Conservation (phyloP, 2,888 invertebrate species). For the Branchinecta sandiegonensis region DNA sequence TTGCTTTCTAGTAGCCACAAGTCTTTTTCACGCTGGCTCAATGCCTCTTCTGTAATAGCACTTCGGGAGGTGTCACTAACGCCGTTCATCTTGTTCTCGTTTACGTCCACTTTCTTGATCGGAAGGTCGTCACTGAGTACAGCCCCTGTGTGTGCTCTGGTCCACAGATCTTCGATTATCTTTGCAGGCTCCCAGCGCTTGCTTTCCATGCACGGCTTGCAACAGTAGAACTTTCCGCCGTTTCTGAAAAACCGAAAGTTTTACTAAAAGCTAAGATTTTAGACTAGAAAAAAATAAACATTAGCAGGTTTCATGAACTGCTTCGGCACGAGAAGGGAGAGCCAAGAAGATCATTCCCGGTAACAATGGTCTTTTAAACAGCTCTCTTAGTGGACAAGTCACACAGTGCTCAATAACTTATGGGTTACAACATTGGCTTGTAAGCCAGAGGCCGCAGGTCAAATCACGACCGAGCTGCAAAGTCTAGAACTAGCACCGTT, state of each 20-base stretch:
- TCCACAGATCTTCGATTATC: conserved; percentile 5
- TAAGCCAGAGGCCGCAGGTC: no score
- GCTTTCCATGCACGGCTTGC: conserved; percentile 9
- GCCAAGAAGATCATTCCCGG: no score
- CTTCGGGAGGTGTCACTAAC: background rate
- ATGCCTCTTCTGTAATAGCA: background rate
- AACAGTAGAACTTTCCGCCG: conserved; percentile 1
- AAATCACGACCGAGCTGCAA: no score
- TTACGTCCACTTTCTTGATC: background rate
- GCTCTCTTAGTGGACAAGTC: no score
- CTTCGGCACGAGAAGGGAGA: no score
- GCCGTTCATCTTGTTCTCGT: conserved; percentile 5
- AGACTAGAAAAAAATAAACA: no score
- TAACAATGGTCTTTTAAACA: no score
- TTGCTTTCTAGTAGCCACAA: background rate
- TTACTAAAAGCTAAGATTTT: no score
- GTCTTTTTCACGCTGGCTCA: conserved; percentile 10
- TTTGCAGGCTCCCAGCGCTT: background rate
- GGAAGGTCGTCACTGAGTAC: background rate
- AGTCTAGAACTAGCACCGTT: no score
- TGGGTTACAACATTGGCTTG: no score
- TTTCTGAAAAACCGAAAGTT: background rate
- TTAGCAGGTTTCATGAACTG: no score
- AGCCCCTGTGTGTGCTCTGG: background rate
- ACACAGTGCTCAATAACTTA: no score